Evolutionary conservation across 2,797 vertebrate genomes (phyloP).

Genomic region (Gastrophryne carolinensis): DNA sequence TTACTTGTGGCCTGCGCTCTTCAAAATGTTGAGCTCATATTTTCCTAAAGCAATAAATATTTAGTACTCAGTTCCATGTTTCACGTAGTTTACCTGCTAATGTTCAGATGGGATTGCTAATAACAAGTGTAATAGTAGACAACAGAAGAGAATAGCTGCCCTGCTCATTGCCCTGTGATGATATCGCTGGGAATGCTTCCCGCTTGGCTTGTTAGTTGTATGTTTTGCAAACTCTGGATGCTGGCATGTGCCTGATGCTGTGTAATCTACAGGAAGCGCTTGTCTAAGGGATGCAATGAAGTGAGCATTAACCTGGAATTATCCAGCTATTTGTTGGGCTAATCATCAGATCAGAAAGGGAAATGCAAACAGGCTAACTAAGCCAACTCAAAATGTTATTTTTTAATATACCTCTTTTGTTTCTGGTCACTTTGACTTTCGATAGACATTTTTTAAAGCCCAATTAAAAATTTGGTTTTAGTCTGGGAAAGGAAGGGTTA

Average conservation of each 20-base stretch:
- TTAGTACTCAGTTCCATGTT: too few species aligned
- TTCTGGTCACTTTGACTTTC: neutral
- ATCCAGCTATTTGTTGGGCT: slow-evolving; percentile 42
- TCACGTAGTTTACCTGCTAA: too few species aligned
- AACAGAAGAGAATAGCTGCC: neutral
- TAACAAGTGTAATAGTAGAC: neutral
- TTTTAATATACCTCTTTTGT: neutral
- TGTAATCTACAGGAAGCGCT: slow-evolving; percentile 50
- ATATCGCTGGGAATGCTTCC: slow-evolving; percentile 11
- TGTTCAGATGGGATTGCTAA: too few species aligned
- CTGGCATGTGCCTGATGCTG: slow-evolving; percentile 33
- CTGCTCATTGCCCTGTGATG: slow-evolving; percentile 46
- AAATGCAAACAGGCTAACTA: slow-evolving; percentile 41
- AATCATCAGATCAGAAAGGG: slow-evolving; percentile 46
- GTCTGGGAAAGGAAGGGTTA: neutral
- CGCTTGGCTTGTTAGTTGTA: slow-evolving; percentile 23
- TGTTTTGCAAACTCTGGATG: slow-evolving; percentile 32
- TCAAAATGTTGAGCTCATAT: too few species aligned
- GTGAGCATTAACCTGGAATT: slow-evolving; percentile 43
- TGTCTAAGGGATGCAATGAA: slow-evolving; percentile 47
- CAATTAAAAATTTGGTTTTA: neutral
- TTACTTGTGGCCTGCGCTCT: too few species aligned
- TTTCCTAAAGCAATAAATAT: too few species aligned
- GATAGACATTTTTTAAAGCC: too few species aligned
- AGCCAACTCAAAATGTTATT: neutral